phyloP scores from a whole-genome alignment of 2,888 invertebrate species.

The Sialis lutaria region DNA sequence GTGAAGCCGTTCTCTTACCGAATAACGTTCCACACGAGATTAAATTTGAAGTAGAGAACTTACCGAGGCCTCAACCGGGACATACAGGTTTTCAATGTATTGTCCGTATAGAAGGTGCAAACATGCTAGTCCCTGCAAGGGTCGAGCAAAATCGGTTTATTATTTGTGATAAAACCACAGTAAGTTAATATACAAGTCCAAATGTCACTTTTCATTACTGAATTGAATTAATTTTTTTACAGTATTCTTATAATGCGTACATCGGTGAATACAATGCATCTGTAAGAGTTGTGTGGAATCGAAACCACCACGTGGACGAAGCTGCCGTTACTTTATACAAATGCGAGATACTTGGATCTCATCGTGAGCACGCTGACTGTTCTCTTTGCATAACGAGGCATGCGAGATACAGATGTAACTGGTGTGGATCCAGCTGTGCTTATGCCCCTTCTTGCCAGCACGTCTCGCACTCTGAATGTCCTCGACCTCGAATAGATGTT shows the following conservation, averaged over 20 bases:
- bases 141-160: slow-evolving; percentile 61
- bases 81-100: slow-evolving; percentile 86
- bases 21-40: slow-evolving; percentile 82
- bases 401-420: slow-evolving; percentile 81
- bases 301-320: slow-evolving; percentile 81
- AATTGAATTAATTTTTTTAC: slow-evolving; percentile 13
- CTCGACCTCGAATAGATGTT: slow-evolving; percentile 83
- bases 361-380: slow-evolving; percentile 88
- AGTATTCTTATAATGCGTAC: slow-evolving; percentile 76
- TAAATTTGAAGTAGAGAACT: slow-evolving; percentile 73
- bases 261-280: slow-evolving; percentile 77
- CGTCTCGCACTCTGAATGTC: slow-evolving; percentile 68
- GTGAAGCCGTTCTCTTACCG: slow-evolving; percentile 53
- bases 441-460: slow-evolving; percentile 72
- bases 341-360: slow-evolving; percentile 87
- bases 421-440: slow-evolving; percentile 84
- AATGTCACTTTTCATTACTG: neutral
- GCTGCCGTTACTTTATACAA: slow-evolving; percentile 85
- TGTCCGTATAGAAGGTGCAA: slow-evolving; percentile 76
- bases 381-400: slow-evolving; percentile 88
- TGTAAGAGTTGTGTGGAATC: slow-evolving; percentile 86
- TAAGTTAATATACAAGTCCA: slow-evolving; percentile 21
- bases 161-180: slow-evolving; percentile 80
- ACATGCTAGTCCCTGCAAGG: slow-evolving; percentile 73
- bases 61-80: slow-evolving; percentile 76